Conservation (phyloP, 2,797 vertebrate species). For the Sebastes trivittatus region DNA sequence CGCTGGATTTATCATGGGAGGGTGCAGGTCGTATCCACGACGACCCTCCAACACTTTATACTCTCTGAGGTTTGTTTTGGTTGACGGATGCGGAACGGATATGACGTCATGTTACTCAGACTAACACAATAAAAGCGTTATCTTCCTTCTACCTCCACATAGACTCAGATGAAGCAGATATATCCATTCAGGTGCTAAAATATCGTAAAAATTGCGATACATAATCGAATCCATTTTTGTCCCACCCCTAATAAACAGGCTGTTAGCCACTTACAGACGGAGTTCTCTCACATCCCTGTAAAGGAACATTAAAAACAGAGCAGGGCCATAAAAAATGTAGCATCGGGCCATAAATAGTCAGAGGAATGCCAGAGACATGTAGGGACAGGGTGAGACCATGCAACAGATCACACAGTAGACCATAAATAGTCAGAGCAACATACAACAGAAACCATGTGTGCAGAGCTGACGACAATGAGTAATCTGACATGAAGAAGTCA, state of each 20-base stretch:
- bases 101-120: too few relatives aligned
- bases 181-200: rapidly evolving
- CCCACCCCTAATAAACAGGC: too few relatives aligned
- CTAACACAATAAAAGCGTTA: too few relatives aligned
- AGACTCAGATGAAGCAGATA: too few relatives aligned
- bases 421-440: slow-evolving; percentile 37
- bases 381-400: slow-evolving; percentile 13
- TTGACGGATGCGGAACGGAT: too few relatives aligned
- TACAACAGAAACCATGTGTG: background rate
- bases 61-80: too few relatives aligned
- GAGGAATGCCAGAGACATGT: slow-evolving; percentile 48
- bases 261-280: too few relatives aligned
- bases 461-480: background rate
- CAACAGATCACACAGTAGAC: background rate
- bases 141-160: too few relatives aligned
- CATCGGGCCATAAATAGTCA: slow-evolving; percentile 33
- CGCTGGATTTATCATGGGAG: too few relatives aligned
- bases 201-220: too few relatives aligned
- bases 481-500: background rate
- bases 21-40: too few relatives aligned
- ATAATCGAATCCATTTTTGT: too few relatives aligned
- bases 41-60: rapidly evolving
- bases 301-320: slow-evolving; percentile 4
- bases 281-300: background rate
- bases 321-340: slow-evolving; percentile 10